A percentile compares a stretch with the other conserved stretches of the same genome.
Conservation (phyloP, 1,140 invertebrate species). For the Pseudomyrmex cubaensis region DNA sequence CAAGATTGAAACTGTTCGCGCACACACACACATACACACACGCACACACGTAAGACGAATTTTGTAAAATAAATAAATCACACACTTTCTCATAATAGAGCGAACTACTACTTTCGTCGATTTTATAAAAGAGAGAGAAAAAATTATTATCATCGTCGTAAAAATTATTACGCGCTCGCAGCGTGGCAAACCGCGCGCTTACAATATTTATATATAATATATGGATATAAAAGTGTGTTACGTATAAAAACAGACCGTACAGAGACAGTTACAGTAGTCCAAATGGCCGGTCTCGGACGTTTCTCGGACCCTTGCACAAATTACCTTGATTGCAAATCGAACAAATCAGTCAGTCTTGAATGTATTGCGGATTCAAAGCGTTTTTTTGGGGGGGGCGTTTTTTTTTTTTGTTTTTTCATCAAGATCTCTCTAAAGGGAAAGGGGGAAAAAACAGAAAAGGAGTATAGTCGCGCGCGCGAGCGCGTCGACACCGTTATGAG, state of each 20-base stretch:
- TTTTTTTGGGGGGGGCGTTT: neutral
- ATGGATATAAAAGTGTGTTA: conserved; percentile 56
- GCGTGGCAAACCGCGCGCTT: neutral
- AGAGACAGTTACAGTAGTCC: conserved; percentile 18
- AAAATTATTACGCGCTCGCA: conserved; percentile 23
- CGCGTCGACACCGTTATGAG: conserved; percentile 13
- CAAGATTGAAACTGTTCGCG: no score
- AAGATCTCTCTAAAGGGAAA: neutral
- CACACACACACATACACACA: neutral
- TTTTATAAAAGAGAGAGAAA: neutral
- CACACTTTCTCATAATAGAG: neutral
- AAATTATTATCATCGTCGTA: neutral
- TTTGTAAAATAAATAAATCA: conserved; percentile 29
- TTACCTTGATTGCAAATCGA: neutral
- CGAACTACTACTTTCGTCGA: no score
- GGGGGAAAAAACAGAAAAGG: conserved; percentile 1
- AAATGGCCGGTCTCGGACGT: conserved; percentile 1
- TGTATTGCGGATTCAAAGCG: conserved; percentile 32
- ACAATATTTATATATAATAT: conserved; percentile 38
- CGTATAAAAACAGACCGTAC: conserved; percentile 51
- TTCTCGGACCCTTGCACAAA: conserved; percentile 1
- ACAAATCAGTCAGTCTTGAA: conserved; percentile 37
- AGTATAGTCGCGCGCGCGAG: neutral
- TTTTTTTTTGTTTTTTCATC: neutral
- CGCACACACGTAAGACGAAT: neutral